Base-by-base conservation (phyloP, 2,888 invertebrate genomes). In the Flexamia atlantica region DNA sequence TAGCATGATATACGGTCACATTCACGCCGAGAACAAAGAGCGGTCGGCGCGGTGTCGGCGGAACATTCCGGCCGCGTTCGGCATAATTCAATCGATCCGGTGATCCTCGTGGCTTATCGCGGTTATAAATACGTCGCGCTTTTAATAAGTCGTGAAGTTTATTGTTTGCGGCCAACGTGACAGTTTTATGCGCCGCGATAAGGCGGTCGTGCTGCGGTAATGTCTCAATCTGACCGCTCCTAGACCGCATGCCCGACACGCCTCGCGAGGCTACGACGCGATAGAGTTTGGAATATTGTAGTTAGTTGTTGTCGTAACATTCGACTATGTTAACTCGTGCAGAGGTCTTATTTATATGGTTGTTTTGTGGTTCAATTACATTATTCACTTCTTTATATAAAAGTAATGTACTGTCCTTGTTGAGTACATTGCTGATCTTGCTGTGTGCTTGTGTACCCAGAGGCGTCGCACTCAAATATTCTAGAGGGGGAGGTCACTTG, bases 101-200 rank as follows among this genome's bases (percentile, higher is more conserved):
- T 53, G 76, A 76, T 76, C 79, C 53, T 53, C 36, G 28, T 17
- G 46, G 57, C 50, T 46, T 50, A 76, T 50, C 76, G 76, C 50
- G 7, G 42, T 42, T 3, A 46, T 79, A 79, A 79, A 79, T 79
- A 79, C 57, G 20, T 79, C 32, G 57, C 79, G 79, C 57, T 79
- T 79, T 79, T 79, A 79, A 79, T 79, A 79, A 79, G 79, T 79
- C 50, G 79, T 79, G 79, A 28, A 79, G 79, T 79, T 79, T 79
- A 79, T 57, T 79, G 79, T 79, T 42, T 46, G 79, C 30, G 64
- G 64, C 12, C 64, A 64, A 64, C 64, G 64, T 64, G 64, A 64
- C 79, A 57, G 79, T 79, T 53, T 79, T 57, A 57, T 53, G 79
- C 79, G 57, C 20, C 10, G 53, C 20, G 46, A 50, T 50, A 79